Conservation (phyloP, 2,113 vertebrate genomes). For the Brienomyrus brachyistius region DNA sequence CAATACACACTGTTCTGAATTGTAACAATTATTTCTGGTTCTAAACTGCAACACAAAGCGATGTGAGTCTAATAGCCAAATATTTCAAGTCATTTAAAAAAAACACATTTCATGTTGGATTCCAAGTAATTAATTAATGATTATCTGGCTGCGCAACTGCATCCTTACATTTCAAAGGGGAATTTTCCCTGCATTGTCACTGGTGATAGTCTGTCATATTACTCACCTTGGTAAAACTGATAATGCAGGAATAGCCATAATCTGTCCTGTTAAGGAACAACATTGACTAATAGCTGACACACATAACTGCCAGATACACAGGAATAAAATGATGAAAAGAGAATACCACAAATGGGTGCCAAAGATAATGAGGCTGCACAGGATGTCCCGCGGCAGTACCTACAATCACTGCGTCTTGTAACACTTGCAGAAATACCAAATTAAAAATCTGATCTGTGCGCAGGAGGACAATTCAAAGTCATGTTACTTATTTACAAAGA, state of each 20-base stretch:
- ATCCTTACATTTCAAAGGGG: not conserved
- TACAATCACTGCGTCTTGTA: not conserved
- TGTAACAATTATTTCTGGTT: not conserved
- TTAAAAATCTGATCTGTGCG: not conserved
- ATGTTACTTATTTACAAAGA: not conserved
- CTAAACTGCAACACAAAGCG: not conserved
- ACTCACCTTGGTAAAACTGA: slow-evolving; percentile 5
- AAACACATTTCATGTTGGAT: not conserved
- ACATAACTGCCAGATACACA: not conserved
- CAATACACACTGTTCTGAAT: not conserved
- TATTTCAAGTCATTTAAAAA: not conserved
- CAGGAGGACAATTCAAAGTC: not conserved
- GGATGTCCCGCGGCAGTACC: not conserved
- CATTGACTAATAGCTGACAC: not conserved
- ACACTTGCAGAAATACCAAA: not conserved
- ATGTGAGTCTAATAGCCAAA: not conserved
- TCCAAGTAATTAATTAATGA: not conserved
- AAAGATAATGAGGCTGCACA: not conserved
- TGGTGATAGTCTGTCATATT: not conserved
- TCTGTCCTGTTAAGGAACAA: not conserved
- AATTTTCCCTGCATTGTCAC: not conserved
- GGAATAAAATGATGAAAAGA: not conserved
- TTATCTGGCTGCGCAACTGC: not conserved
- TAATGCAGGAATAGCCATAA: not conserved
- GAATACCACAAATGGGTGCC: not conserved